Conservation (phyloP, 2,888 invertebrate genomes). For the Drosophila peninsularis region DNA sequence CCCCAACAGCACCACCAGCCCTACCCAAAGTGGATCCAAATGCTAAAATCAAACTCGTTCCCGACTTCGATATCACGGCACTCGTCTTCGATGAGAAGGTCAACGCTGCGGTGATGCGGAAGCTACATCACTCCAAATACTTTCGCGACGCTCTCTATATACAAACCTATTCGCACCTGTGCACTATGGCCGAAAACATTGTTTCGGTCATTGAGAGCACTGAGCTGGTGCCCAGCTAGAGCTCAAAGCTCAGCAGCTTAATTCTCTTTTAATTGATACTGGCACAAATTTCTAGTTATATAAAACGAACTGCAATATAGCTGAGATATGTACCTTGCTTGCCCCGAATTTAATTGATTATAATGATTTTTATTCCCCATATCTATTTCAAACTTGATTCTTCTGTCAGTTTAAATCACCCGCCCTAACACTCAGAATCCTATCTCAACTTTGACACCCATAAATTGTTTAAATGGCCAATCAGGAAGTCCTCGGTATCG, state of each 20-base stretch:
- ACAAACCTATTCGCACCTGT: constrained; percentile 79
- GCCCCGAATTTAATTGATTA: too few relatives aligned
- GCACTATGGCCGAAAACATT: constrained; percentile 75
- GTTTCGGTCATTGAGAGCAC: constrained; percentile 81
- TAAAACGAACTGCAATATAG: neutral
- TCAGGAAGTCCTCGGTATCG: neutral
- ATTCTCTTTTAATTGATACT: neutral
- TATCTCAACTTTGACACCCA: neutral
- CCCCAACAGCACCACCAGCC: too few relatives aligned
- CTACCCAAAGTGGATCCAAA: neutral
- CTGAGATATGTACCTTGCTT: neutral
- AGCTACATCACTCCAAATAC: constrained; percentile 62
- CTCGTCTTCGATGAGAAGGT: constrained; percentile 27
- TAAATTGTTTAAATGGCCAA: neutral
- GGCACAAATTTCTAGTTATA: constrained; percentile 13
- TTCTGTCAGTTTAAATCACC: constrained; percentile 9
- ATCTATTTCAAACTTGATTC: neutral
- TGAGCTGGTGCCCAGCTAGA: constrained; percentile 47
- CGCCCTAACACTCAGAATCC: neutral
- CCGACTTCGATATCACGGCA: neutral
- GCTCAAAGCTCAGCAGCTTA: neutral
- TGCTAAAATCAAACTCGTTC: neutral
- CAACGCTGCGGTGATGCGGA: constrained; percentile 41
- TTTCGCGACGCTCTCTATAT: constrained; percentile 76
- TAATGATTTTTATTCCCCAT: neutral